Evolutionary conservation across 2,797 vertebrate species (phyloP), one percentile per base, ranked within the genome.

Genomic region (Chrysocyon brachyurus): DNA sequence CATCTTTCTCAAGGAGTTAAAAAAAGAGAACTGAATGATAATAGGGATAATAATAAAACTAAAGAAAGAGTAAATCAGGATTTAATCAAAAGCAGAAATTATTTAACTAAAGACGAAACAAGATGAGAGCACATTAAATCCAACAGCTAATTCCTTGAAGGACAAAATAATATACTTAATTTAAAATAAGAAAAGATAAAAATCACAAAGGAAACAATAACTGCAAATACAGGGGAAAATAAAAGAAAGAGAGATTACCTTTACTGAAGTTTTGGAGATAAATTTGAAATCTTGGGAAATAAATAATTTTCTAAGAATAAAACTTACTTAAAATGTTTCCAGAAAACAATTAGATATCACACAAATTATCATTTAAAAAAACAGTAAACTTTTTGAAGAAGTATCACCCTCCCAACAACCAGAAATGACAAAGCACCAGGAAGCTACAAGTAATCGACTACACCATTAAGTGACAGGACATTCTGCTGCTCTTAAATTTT

Each of bases 21-120:
- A 52, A 90, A 84, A 63, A 63, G 26, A 72, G 15, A 72, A 63
- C 22, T 64, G 46, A 95, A 91, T 64, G 56, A 56, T 87, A 91
- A 21, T 46, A 73, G 26, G 33, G 26, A 63, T 82, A 88, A 88
- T 56, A 64, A 89, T 33, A 75, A 57, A 83, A 12, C 46, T 75
- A 83, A 82, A 64, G 6, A 36, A 91, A 64, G 28, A 46, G 17
- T 24, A 46, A 73, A 54, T 59, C 52, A 91, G 19, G 89, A 75
- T 56, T 40, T 64, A 83, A 83, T 92, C 1, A 92, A 89, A 95
- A 82, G 33, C 57, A 87, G 64, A 54, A 87, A 82, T 87, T 46
- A 56, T 85, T 87, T 73, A 91, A 91, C 16, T 85, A 17, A 87
- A 73, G 15, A 82, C 24, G 57, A 72, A 64, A 52, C 86, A 78